Conservation (phyloP, 2,113 vertebrate genomes). For the Struthio camelus region DNA sequence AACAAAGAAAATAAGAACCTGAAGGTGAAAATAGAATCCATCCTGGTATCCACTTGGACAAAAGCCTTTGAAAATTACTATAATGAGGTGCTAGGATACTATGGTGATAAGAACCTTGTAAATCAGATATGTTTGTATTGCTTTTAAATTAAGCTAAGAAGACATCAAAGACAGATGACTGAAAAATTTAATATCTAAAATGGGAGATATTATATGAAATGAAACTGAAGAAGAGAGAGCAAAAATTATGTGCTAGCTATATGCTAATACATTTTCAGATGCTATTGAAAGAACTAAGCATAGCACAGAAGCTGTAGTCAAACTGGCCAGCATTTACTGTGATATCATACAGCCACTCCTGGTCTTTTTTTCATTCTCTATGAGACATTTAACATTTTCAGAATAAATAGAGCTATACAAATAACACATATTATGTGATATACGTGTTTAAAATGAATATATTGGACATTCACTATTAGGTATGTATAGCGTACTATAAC, state of each 20-base stretch:
- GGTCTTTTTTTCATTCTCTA: neutral
- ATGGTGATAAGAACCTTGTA: constrained; percentile 16
- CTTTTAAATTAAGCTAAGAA: constrained; percentile 27
- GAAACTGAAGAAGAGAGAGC: neutral
- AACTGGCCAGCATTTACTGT: neutral
- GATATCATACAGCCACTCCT: neutral
- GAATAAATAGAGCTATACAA: neutral
- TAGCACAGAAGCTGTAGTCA: neutral
- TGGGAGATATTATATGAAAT: neutral
- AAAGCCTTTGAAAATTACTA: neutral
- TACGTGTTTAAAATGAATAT: neutral
- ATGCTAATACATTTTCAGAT: neutral
- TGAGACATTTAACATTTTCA: neutral
- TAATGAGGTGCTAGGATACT: neutral
- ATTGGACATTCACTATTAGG: neutral
- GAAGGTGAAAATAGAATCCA: neutral
- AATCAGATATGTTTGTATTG: neutral
- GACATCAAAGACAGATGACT: neutral
- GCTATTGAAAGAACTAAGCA: fast-evolving
- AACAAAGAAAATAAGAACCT: neutral
- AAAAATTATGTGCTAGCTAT: neutral
- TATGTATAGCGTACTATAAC: fast-evolving
- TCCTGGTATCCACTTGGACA: neutral
- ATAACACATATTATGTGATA: fast-evolving
- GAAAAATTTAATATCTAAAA: constrained; percentile 10